phyloP scores from a whole-genome alignment of 2,113 vertebrate genomes.

The Pipa parva region DNA sequence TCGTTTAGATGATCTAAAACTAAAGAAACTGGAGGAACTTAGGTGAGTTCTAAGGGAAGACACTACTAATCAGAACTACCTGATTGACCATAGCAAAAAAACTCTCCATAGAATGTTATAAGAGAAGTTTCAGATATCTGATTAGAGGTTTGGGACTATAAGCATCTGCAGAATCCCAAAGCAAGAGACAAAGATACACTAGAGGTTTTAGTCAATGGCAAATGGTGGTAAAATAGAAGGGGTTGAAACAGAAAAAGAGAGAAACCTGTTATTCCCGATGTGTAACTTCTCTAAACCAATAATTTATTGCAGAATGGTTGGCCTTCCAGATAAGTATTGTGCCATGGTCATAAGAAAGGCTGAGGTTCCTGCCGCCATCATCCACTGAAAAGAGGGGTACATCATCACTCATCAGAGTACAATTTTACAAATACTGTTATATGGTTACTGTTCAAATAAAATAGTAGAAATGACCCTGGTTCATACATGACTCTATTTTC shows the following conservation, averaged over 20 bases:
- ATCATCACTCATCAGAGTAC: too few relatives aligned
- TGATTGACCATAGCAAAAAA: too few relatives aligned
- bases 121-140: too few relatives aligned
- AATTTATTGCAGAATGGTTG: constrained; percentile 59
- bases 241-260: neutral
- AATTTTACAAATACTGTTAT: too few relatives aligned
- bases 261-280: neutral
- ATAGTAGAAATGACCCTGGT: too few relatives aligned
- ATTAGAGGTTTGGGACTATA: too few relatives aligned
- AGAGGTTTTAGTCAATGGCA: neutral
- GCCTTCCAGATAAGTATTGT: constrained; percentile 81
- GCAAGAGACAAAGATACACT: neutral
- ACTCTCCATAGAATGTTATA: too few relatives aligned
- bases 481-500: too few relatives aligned
- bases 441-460: too few relatives aligned
- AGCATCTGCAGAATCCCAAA: too few relatives aligned
- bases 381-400: constrained; percentile 29
- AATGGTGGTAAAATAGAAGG: neutral
- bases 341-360: constrained; percentile 67
- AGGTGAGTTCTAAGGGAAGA: constrained; percentile 59
- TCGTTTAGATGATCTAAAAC: constrained; percentile 67
- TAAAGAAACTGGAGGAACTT: constrained; percentile 76
- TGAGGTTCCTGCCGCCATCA: constrained; percentile 13
- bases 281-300: too few relatives aligned
- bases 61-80: neutral